Evolutionary conservation across 1,140 invertebrate genomes (phyloP).

Genomic region (Drosophila arawakana): DNA sequence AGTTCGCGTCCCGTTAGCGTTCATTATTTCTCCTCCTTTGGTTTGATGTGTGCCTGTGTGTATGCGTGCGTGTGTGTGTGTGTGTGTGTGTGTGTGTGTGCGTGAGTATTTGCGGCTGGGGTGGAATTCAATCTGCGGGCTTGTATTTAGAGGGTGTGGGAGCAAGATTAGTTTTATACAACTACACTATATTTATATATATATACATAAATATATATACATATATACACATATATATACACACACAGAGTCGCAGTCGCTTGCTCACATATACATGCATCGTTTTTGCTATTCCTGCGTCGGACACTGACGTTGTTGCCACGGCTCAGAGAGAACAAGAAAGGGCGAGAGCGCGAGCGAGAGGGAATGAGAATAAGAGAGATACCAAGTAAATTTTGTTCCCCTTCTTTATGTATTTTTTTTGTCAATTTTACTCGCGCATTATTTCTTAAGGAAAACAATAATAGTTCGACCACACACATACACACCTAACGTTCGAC

Average conservation of each 20-base stretch:
- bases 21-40: conserved; percentile 50
- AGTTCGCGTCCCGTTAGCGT: conserved; percentile 24
- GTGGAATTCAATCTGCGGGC: conserved; percentile 45
- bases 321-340: conserved; percentile 7
- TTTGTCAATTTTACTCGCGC: conserved; percentile 48
- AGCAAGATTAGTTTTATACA: conserved; percentile 50
- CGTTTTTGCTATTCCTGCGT: conserved; percentile 34
- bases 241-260: not conserved
- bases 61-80: conserved; percentile 15
- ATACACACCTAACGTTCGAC: conserved; percentile 23
- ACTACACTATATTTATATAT: conserved; percentile 8
- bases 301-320: conserved; percentile 44
- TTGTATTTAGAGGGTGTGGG: conserved; percentile 34
- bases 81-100: conserved; percentile 15
- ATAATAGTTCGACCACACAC: conserved; percentile 56
- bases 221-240: not conserved
- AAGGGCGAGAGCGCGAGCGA: conserved; percentile 16
- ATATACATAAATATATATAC: too few species aligned
- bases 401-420: conserved; percentile 60
- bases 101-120: conserved; percentile 34
- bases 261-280: conserved; percentile 5
- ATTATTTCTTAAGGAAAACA: conserved; percentile 77
- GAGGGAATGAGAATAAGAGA: conserved; percentile 46
- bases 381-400: conserved; percentile 33
- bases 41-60: not conserved